Conservation (phyloP, 37 sponge, comb jelly and placozoan genomes). For the Diacarnus erythraeanus region DNA sequence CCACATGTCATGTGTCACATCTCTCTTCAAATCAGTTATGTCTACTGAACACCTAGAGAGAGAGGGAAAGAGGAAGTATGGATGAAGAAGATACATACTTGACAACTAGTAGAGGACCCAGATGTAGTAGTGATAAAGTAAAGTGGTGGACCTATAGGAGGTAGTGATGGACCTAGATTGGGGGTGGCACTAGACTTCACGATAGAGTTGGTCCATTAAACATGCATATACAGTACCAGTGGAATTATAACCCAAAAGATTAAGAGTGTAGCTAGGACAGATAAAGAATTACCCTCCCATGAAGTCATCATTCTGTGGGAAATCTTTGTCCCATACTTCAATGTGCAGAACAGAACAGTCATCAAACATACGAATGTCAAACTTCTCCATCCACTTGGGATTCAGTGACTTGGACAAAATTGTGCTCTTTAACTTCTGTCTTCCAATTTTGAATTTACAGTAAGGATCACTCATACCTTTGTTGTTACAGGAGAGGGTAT, state of each 20-base stretch:
- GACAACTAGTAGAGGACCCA: background rate
- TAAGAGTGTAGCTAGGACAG: too few relatives aligned
- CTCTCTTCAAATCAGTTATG: slow-evolving; percentile 17
- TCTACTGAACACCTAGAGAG: slow-evolving; percentile 56
- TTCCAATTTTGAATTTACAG: slow-evolving; percentile 90
- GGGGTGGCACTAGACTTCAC: too few relatives aligned
- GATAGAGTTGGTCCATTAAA: too few relatives aligned
- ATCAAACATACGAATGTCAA: slow-evolving; percentile 81
- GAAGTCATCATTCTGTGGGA: slow-evolving; percentile 76
- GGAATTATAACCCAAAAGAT: too few relatives aligned
- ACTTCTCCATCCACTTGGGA: slow-evolving; percentile 91
- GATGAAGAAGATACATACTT: background rate
- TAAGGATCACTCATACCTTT: slow-evolving; percentile 86
- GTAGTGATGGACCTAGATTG: too few relatives aligned
- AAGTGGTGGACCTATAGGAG: too few relatives aligned
- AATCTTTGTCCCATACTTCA: slow-evolving; percentile 87
- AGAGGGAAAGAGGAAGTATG: background rate
- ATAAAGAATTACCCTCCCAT: slow-evolving; percentile 96
- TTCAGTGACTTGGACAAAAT: slow-evolving; percentile 33
- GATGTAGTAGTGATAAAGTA: background rate
- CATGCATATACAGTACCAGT: too few relatives aligned
- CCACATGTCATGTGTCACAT: slow-evolving; percentile 54
- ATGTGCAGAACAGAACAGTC: slow-evolving; percentile 66
- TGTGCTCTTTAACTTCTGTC: slow-evolving; percentile 83
- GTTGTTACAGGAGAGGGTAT: background rate